Evolutionary conservation across 2,888 invertebrate species (phyloP), one percentile per base, ranked within the genome.

Genomic region (Globia sparganii): DNA sequence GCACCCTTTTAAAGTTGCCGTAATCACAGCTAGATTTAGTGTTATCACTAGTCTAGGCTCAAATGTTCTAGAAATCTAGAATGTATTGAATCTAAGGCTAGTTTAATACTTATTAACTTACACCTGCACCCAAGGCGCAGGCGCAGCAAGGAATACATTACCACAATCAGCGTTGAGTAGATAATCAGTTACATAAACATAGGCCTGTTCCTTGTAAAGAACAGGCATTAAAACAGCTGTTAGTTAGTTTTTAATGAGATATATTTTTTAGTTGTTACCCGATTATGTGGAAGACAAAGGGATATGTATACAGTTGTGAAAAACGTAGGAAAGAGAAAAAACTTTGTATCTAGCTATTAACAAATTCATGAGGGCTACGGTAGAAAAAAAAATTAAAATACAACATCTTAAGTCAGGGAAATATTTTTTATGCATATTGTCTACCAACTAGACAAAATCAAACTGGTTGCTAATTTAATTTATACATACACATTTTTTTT

Each of bases 111-210:
- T 68, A 84, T 74, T 80, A 79, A 28, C 62, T 62, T 67, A 56
- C 83, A 83, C 83, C 83, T 86, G 78, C 72, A 71, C 72, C 78
- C 43, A 69, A 78, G 65, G 78, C 86, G 28, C 62, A 74, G 74
- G 78, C 83, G 28, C 66, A 72, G 34, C 56, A 18, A 53, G 56
- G 68, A 85, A 85, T 83, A 74, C 37, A 85, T 86, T 85, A 86
- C 56, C 65, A 69, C 83, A 85, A 83, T 83, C 86, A 72, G 46
- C 68, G 68, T 66, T 82, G 70, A 83, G 64, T 74, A 85, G 72
- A 81, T 82, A 82, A 86, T 78, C 78, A 78, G 78, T 78, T 66
- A 72, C 67, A 64, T 77, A 70, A 81, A 77, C 75, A 67, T 75
- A 58, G 66, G n/a, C 59, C 67, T 49, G 69, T 37, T 69, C 8